A percentile compares a stretch with the other conserved stretches of the same genome.
These are phyloP conservation scores for Sciurus niger DNA, from an alignment of 2,113 vertebrate genomes.

Conservation along the genomic window DNA sequence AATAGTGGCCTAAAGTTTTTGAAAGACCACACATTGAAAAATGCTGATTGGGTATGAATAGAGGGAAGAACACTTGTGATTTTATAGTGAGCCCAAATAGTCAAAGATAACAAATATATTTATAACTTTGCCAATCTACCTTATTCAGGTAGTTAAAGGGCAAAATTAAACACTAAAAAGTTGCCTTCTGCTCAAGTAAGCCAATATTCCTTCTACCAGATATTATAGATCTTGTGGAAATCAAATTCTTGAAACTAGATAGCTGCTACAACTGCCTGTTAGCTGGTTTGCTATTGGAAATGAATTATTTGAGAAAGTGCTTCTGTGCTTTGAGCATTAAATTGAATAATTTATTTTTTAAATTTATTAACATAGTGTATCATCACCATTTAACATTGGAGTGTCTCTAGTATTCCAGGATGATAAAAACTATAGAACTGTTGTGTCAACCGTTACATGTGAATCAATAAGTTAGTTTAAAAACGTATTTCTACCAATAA, in stretches of 20 bases:
- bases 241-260: not conserved
- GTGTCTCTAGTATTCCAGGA: not conserved
- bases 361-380: not conserved
- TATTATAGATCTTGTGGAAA: not conserved
- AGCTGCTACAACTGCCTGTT: not conserved
- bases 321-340: not conserved
- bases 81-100: constrained; percentile 3
- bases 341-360: not conserved
- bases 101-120: not conserved
- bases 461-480: not conserved
- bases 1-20: constrained; percentile 5
- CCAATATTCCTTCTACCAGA: not conserved
- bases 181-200: not conserved
- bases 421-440: not conserved
- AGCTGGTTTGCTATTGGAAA: not conserved
- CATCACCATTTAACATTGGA: not conserved
- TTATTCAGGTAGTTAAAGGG: not conserved
- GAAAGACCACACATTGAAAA: not conserved
- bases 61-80: not conserved
- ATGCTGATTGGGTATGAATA: not conserved
- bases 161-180: constrained; percentile 30
- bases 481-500: constrained; percentile 9
- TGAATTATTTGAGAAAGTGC: constrained; percentile 24
- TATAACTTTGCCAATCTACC: not conserved
- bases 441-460: not conserved